Evolutionary conservation across 1,140 invertebrate species (phyloP), one percentile per base, ranked within the genome.

Genomic region (Hycleus phaleratus): DNA sequence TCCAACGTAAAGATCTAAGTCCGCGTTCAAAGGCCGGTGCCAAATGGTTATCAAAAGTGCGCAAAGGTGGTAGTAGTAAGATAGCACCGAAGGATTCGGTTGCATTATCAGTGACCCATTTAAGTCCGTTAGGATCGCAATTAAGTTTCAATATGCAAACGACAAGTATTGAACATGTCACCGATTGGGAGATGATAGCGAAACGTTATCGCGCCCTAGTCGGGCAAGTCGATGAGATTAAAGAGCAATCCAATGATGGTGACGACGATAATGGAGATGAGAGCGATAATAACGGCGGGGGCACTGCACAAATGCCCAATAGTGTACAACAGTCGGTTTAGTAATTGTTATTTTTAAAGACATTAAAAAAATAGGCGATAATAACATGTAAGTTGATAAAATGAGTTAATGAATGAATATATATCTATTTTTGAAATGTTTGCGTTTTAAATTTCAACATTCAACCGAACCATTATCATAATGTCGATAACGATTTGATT

Each of bases 171-270:
- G 92, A 95, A 71, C 93, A 90, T 65, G 90, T 95, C 0, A 87
- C 91, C 3, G 91, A 95, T 71, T 95, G 93, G 93, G 86, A 91
- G 62, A 77, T 84, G 1, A 93, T 95, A 26, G 86, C 90, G 6
- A 89, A 89, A 72, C 92, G 92, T 67, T 95, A 94, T 70, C 79
- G 90, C n/a, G 84, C 85, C 0, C 75, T 94, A 1, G 84, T 85
- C 69, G 85, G 89, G 6, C 82, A 83, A 49, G 74, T 81, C 4
- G 80, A 84, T 43, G 83, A 84, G 39, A 76, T 79, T 2, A 70
- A 73, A 3, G 68, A 79, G 8, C 79, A 79, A 26, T 70, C 75
- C 0, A 79, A 72, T 38, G 82, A 83, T 39, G 69, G 72, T 3
- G 80, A 77, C 50, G 77, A 79, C 0, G 72, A 74, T 3, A 72